Conservation (phyloP, 2,888 invertebrate species). For the Conistra vaccinii region DNA sequence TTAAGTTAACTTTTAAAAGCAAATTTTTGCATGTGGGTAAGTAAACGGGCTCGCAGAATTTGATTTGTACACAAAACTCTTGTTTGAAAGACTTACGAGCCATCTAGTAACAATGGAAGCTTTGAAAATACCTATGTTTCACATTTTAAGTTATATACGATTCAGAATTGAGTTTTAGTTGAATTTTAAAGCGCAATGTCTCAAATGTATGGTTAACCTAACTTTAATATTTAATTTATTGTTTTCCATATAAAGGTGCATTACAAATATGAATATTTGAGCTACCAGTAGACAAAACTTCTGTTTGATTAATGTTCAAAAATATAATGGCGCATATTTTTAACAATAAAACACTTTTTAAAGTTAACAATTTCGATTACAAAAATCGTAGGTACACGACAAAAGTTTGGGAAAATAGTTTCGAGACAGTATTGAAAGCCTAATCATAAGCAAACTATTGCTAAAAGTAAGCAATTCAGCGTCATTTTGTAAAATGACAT, state of each 20-base stretch:
- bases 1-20: neutral
- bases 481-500: neutral
- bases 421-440: neutral
- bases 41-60: neutral
- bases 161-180: constrained; percentile 2
- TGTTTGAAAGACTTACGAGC: neutral
- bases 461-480: neutral
- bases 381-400: neutral
- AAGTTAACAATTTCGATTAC: neutral
- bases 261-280: constrained; percentile 6
- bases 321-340: neutral
- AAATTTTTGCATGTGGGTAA: neutral
- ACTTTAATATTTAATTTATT: neutral
- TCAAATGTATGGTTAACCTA: neutral
- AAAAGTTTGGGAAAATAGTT: neutral
- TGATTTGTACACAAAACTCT: neutral
- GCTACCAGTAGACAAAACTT: constrained; percentile 3
- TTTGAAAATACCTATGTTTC: neutral
- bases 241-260: neutral
- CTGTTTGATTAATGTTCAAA: neutral
- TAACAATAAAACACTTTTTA: neutral
- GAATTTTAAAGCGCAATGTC: neutral
- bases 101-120: neutral
- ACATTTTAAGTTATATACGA: neutral
- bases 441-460: neutral